These are phyloP conservation scores for Chrosomus eos DNA, from an alignment of 2,797 vertebrate genomes.

Conservation along the genomic window DNA sequence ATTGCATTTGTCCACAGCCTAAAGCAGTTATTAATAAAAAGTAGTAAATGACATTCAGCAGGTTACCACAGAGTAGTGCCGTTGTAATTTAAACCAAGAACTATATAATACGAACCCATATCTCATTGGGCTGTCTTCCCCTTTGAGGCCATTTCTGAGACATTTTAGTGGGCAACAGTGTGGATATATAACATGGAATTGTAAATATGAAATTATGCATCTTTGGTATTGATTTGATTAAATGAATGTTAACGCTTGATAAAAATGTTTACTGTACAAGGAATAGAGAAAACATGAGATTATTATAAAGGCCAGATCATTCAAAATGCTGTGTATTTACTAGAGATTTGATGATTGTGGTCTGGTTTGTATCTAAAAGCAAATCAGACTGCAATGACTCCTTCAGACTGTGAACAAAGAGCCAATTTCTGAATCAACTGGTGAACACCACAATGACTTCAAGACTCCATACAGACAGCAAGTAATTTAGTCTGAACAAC, in stretches of 20 bases:
- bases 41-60: background rate
- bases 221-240: background rate
- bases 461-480: no score
- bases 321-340: background rate
- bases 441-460: no score
- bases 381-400: no score
- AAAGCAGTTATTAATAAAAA: background rate
- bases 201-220: background rate
- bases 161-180: background rate
- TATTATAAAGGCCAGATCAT: background rate
- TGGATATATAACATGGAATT: background rate
- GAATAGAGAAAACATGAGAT: background rate
- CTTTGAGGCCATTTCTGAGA: background rate
- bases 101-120: background rate
- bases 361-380: background rate
- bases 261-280: background rate
- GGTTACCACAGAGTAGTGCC: conserved; percentile 26
- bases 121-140: background rate
- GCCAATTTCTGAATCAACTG: no score
- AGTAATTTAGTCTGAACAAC: no score
- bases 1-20: background rate
- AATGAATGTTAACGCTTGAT: background rate
- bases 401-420: no score
- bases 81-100: conserved; percentile 12
- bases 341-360: background rate